Evolutionary conservation across 1,140 invertebrate genomes (phyloP).

Genomic region (Matsumurasca onukii): DNA sequence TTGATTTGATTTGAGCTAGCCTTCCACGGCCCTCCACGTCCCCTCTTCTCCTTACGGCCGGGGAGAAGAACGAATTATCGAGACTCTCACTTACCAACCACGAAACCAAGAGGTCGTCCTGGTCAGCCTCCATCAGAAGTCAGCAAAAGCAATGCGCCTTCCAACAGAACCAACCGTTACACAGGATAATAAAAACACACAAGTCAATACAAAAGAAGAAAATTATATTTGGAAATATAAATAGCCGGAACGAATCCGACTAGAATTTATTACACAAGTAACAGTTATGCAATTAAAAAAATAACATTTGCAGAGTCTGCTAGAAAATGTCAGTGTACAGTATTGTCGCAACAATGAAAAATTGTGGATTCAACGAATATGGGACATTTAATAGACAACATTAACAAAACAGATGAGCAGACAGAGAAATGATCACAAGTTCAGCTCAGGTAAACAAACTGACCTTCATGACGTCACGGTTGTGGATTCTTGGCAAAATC

Average conservation of each 20-base stretch:
- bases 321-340: background rate
- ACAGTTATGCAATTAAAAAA: constrained; percentile 31
- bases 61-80: too few species aligned
- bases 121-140: too few species aligned
- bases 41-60: too few species aligned
- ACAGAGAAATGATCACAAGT: constrained; percentile 3
- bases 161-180: too few species aligned
- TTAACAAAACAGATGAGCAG: background rate
- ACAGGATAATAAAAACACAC: constrained; percentile 14
- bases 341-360: constrained; percentile 15
- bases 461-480: too few species aligned
- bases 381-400: constrained; percentile 1
- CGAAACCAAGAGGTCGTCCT: too few species aligned
- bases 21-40: too few species aligned
- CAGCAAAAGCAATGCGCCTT: too few species aligned
- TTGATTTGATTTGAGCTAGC: too few species aligned
- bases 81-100: too few species aligned
- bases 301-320: constrained; percentile 12
- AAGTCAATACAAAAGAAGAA: constrained; percentile 30
- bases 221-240: constrained; percentile 33
- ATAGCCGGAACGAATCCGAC: constrained; percentile 24
- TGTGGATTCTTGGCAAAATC: too few species aligned
- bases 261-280: constrained; percentile 18
- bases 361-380: constrained; percentile 1
- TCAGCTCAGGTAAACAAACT: background rate